Evolutionary conservation across 1,140 invertebrate species (phyloP), one percentile per base, ranked within the genome.

Genomic region (Ctenoplectra terminalis): DNA sequence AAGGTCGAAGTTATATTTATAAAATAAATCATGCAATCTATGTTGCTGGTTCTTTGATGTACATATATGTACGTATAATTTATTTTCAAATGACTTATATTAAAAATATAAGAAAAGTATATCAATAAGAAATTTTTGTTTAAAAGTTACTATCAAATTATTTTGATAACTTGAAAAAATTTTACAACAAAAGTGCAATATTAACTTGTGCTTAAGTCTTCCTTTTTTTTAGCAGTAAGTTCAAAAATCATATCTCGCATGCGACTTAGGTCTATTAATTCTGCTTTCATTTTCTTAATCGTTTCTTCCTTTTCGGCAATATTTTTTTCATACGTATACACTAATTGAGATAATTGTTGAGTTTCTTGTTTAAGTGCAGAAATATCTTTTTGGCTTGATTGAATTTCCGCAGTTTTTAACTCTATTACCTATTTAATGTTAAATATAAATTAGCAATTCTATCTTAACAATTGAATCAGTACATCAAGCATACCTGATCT

Each of bases 181-280:
- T 56, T 54, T 75, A 69, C 54, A 31, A 37, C 40, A 50, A 60
- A 66, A 23, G 17, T 61, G 23, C 29, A 26, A 76, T 67, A 61
- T 63, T 89, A 89, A 54, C 78, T 89, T 50, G 79, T 54, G 58
- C 54, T 83, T 52, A 89, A 58, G 43, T 90, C 88, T 60, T 90
- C 89, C 50, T 92, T 93, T 60, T 92, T 92, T 63, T 91, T 91
- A 11, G 91, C 90, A 61, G 92, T 92, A 34, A 93, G 78, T 40
- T 92, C 87, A 29, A 91, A 91, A 11, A 93, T 93, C 90, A 91
- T 92, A 60, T 92, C 91, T n/a, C 91, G 76, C 92, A 92, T 92
- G 43, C 90, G 87, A 73, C 89, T 91, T 17, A 93, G 77, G 60
- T 92, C 88, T 31, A 69, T 79, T n/a, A 93, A 77, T 72, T 93